Base-by-base conservation (phyloP, 2,797 vertebrate species). In the Glyptemys insculpta region DNA sequence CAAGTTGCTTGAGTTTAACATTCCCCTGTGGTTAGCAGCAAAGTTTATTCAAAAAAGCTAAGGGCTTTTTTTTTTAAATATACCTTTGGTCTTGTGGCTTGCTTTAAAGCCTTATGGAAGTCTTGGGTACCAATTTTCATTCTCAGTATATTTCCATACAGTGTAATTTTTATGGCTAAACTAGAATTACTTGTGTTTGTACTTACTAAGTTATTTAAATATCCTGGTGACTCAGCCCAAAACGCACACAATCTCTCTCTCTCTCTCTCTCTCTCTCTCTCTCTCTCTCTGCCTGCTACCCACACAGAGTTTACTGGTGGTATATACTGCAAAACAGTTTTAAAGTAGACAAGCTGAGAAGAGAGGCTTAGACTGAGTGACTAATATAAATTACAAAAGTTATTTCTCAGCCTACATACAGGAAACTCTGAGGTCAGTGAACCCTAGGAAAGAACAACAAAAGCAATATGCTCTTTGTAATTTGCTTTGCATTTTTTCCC, bases 381-480 rank as follows among this genome's bases (percentile, higher is more conserved):
- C 83, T 95, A 90, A 97, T 97, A 97, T 96, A 96, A 96, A 97
- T 97, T 89, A 89, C 4, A 3, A 94, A 93, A 94, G 56, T 88
- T 97, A 94, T 96, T 97, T 95, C 85, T 97, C 83, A 93, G 92
- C 94, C 94, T 95, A 47, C 92, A 62, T 76, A 76, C 95, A 96
- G 96, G 96, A 97, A 97, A 96, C 83, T 87, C 95, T 84, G 53
- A 93, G 95, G 90, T 91, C 95, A 87, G 11, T 91, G 95, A 97
- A 94, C 93, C 90, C 89, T 87, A 87, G 91, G 85, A 96, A 97
- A 97, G 93, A 97, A 89, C 85, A 97, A 96, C 94, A 91, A 89
- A 89, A 92, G 50, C 91, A 95, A 95, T 91, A 97, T 97, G 89
- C 92, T 91, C 62, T 90, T 91, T 89, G 49, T 87, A 57, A 65